phyloP scores from a whole-genome alignment of 2,113 vertebrate species.

The Lophotis ruficrista region DNA sequence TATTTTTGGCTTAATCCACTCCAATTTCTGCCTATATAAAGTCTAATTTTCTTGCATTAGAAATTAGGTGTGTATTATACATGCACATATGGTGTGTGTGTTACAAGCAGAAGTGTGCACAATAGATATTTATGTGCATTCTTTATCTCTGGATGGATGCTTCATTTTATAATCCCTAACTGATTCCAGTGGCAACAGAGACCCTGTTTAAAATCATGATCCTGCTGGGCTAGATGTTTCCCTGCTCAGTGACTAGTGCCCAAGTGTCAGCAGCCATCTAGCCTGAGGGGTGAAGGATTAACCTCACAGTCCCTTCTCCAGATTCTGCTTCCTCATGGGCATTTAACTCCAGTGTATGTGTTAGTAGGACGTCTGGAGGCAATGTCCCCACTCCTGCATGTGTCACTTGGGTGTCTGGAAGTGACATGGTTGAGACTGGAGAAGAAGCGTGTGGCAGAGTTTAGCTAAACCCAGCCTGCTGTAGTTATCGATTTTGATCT shows the following conservation, averaged over 20 bases:
- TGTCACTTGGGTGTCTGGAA: neutral
- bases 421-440: neutral
- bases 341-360: neutral
- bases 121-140: neutral
- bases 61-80: neutral
- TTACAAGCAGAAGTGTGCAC: neutral
- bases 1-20: neutral
- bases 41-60: neutral
- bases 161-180: neutral
- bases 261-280: neutral
- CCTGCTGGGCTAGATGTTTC: neutral
- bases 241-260: neutral
- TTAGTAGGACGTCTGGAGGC: neutral
- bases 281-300: neutral
- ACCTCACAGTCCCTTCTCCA: neutral
- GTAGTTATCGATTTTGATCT: constrained; percentile 5
- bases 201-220: neutral
- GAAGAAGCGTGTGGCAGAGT: neutral
- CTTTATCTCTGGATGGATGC: neutral
- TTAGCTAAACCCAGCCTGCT: neutral
- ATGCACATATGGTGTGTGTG: too few species aligned
- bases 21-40: neutral
- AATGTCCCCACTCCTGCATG: neutral
- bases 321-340: neutral
- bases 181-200: neutral